phyloP scores from a whole-genome alignment of 2,888 invertebrate species.

The Cephus runcator region DNA sequence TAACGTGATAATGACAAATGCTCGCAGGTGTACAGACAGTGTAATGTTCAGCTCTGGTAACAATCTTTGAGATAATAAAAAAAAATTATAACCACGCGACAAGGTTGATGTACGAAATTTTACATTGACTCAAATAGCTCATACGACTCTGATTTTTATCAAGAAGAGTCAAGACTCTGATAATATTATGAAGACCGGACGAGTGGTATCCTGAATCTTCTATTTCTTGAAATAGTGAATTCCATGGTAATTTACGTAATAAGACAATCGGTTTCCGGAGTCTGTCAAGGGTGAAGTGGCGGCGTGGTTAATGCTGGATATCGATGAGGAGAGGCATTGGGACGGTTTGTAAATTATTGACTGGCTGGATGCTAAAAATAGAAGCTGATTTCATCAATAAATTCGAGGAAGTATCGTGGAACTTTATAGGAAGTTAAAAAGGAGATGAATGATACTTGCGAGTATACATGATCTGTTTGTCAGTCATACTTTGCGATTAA shows the following conservation, averaged over 20 bases:
- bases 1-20: not conserved
- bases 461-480: not conserved
- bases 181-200: not conserved
- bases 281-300: not conserved
- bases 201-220: not conserved
- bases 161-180: not conserved
- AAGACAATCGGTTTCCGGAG: not conserved
- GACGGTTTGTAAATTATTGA: not conserved
- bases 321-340: not conserved
- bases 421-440: not conserved
- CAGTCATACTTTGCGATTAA: conserved; percentile 4
- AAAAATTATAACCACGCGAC: not conserved
- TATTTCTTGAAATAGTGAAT: not conserved
- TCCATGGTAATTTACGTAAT: not conserved
- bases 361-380: not conserved
- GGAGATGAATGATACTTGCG: not conserved
- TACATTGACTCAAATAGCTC: not conserved
- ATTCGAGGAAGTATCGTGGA: not conserved
- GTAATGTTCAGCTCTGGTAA: not conserved
- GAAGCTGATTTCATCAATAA: conserved; percentile 3
- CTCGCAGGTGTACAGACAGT: not conserved
- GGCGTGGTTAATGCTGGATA: not conserved
- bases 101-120: not conserved
- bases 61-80: no score
- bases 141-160: not conserved